A percentile compares a stretch with the other conserved stretches of the same genome.
Evolutionary conservation across 2,113 vertebrate species (phyloP).

Genomic region (Gadus chalcogrammus): DNA sequence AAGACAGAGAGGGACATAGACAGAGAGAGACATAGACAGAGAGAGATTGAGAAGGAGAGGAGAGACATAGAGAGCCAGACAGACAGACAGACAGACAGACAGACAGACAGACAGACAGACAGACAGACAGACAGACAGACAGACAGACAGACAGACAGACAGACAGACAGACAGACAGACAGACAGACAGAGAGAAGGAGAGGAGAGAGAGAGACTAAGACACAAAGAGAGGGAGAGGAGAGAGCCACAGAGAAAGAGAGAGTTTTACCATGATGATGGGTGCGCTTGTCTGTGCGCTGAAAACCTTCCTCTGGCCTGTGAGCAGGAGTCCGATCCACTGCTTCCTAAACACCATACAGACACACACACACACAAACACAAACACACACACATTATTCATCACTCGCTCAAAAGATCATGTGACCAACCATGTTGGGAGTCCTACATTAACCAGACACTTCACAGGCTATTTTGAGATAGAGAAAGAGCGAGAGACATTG

Average conservation of each 20-base stretch:
- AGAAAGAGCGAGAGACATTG: background rate
- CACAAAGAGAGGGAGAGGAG: background rate
- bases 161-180: background rate
- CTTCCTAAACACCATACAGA: conserved; percentile 70
- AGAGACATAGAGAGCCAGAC: background rate
- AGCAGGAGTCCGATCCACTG: conserved; percentile 80
- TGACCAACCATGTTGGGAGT: no score
- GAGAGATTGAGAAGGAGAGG: no score
- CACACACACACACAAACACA: no score
- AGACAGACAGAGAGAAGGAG: no score
- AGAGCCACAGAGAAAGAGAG: conserved; percentile 7
- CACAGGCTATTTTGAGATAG: no score
- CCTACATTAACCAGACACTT: no score
- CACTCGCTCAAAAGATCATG: no score
- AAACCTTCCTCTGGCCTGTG: conserved; percentile 73
- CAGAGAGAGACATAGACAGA: no score
- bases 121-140: background rate
- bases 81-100: background rate
- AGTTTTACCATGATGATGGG: conserved; percentile 81
- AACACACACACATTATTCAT: background rate
- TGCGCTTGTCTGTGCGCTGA: conserved; percentile 72
- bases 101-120: background rate
- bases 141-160: background rate
- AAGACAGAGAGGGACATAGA: no score
- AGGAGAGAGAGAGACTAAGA: background rate